These are phyloP conservation scores for Athalia rosae DNA, from an alignment of 2,888 invertebrate genomes.

Conservation along the genomic window DNA sequence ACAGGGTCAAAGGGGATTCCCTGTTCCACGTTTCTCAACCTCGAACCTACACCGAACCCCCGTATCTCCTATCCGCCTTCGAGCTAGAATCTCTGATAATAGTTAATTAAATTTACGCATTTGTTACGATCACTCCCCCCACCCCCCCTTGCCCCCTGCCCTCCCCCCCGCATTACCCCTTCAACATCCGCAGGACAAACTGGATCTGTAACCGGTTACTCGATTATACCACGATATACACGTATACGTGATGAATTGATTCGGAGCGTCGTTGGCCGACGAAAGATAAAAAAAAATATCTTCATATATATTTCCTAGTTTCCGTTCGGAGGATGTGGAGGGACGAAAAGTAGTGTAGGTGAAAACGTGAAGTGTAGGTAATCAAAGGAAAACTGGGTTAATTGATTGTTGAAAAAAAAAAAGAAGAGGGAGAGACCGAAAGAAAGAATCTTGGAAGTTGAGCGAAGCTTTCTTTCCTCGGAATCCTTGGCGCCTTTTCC, in stretches of 20 bases:
- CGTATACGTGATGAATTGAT: too few relatives aligned
- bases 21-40: conserved; percentile 1
- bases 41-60: conserved; percentile 23
- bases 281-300: too few relatives aligned
- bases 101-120: conserved; percentile 67
- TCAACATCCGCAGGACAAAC: too few relatives aligned
- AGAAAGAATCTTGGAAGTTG: conserved; percentile 15
- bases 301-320: too few relatives aligned
- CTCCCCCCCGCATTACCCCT: not conserved
- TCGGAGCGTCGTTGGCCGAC: too few relatives aligned
- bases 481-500: not conserved
- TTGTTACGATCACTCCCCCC: conserved; percentile 57
- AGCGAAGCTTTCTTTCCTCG: not conserved
- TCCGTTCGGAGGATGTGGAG: not conserved
- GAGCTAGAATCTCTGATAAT: conserved; percentile 57
- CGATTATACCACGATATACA: too few relatives aligned
- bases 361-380: not conserved
- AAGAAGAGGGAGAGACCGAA: too few relatives aligned
- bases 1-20: conserved; percentile 38
- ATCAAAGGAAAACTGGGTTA: conserved; percentile 4
- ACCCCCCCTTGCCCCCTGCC: conserved; percentile 21
- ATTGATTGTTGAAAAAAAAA: conserved; percentile 16
- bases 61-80: conserved; percentile 9
- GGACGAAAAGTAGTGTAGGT: not conserved
- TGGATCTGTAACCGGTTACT: too few relatives aligned